Evolutionary conservation across 2,888 invertebrate genomes (phyloP).

Genomic region (Tetropium fuscum): DNA sequence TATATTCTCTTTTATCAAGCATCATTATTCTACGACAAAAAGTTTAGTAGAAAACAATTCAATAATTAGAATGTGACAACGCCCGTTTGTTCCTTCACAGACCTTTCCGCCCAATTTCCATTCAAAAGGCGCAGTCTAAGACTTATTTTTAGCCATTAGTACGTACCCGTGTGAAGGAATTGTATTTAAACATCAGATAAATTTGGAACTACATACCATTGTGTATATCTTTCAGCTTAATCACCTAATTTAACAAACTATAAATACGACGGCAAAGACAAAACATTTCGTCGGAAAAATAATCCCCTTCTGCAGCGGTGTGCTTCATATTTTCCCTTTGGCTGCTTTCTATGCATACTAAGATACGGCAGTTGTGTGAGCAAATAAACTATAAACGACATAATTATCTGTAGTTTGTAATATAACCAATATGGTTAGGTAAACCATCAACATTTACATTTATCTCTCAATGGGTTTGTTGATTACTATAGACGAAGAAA

Average conservation of each 20-base stretch:
- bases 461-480: too few species aligned
- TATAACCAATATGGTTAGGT: too few species aligned
- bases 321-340: background rate
- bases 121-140: slow-evolving; percentile 21
- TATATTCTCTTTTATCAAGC: too few species aligned
- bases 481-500: too few species aligned
- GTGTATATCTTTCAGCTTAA: slow-evolving; percentile 30
- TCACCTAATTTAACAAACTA: slow-evolving; percentile 31
- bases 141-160: slow-evolving; percentile 24
- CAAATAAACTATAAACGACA: too few species aligned
- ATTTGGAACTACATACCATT: slow-evolving; percentile 38
- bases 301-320: background rate
- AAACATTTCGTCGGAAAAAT: slow-evolving; percentile 7
- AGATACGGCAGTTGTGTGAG: too few species aligned
- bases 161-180: slow-evolving; percentile 23
- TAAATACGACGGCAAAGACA: slow-evolving; percentile 28
- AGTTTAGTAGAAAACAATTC: too few species aligned
- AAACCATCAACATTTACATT: too few species aligned
- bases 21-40: too few species aligned
- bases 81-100: slow-evolving; percentile 5
- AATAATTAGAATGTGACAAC: slow-evolving; percentile 14
- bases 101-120: slow-evolving; percentile 24
- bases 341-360: too few species aligned
- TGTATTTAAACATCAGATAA: slow-evolving; percentile 32
- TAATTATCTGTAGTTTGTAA: too few species aligned